phyloP scores from a whole-genome alignment of 2,113 vertebrate genomes.

The Mormoops blainvillei region DNA sequence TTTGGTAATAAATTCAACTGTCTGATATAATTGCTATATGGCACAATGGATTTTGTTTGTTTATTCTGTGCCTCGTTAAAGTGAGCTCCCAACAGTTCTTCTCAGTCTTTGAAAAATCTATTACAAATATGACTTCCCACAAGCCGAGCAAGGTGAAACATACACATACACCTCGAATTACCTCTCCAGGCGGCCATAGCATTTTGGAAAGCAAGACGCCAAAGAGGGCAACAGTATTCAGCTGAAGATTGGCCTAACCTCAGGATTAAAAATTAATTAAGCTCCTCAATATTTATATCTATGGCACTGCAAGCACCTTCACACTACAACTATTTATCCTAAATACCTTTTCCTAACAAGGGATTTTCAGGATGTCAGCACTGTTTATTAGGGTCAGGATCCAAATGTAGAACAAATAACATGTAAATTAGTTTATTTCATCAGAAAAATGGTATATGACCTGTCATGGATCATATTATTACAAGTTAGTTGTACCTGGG shows the following conservation, averaged over 20 bases:
- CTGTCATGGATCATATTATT: constrained; percentile 61
- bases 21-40: constrained; percentile 78
- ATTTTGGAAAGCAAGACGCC: constrained; percentile 42
- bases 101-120: constrained; percentile 35
- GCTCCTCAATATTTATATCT: constrained; percentile 67
- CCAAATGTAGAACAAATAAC: constrained; percentile 73
- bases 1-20: constrained; percentile 77
- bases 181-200: neutral
- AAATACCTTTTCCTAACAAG: constrained; percentile 78
- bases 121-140: constrained; percentile 25
- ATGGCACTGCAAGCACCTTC: constrained; percentile 65
- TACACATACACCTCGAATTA: neutral
- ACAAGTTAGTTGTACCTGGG: constrained; percentile 66
- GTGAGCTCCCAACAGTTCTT: constrained; percentile 29
- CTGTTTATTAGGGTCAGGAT: constrained; percentile 75
- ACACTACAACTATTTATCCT: constrained; percentile 73
- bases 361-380: constrained; percentile 78
- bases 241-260: constrained; percentile 59
- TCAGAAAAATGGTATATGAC: constrained; percentile 71
- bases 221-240: constrained; percentile 51
- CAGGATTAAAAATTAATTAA: constrained; percentile 69
- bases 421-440: constrained; percentile 75
- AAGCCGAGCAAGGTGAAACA: constrained; percentile 35
- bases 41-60: constrained; percentile 49
- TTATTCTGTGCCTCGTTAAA: constrained; percentile 68